Base-by-base conservation (phyloP, 2,113 vertebrate genomes). In the Aegithalos caudatus region DNA sequence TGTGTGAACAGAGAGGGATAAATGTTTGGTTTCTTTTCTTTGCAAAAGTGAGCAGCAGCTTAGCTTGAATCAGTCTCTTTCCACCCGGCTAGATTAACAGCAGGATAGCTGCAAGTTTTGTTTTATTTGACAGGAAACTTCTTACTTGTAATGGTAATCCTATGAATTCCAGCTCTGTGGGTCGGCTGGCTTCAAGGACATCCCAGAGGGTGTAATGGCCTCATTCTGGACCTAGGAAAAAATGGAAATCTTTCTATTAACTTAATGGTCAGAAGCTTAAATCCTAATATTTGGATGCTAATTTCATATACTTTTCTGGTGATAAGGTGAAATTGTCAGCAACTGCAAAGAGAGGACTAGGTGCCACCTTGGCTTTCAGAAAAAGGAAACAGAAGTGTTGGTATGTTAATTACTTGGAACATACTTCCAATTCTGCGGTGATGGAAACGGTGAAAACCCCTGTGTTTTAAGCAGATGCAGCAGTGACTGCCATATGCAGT, bases 111-210 rank as follows among this genome's bases (percentile, higher is more conserved):
- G 82, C 82, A 93, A 47, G 77, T 93, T 95, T 88, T 90, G 72
- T 88, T 94, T 88, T 93, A 83, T 88, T 86, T 88, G 90, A 48
- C 40, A 74, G 57, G 82, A 90, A 91, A 71, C 51, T 80, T 92
- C 60, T 86, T 78, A 21, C 47, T 95, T 88, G 10, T 3, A 74
- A 88, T 64, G 40, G 53, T 83, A 81, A 94, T 90, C 70, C 70
- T 44, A 28, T 64, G 71, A 86, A 93, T 96, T 83, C 67, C 31
- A 42, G 64, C 79, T 84, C 56, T 77, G 80, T 86, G 56, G 72
- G 69, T 88, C 0, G 0, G 11, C 72, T 94, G 67, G 64, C 80
- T 81, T 90, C 66, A 88, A 62, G 85, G 80, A 53, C 40, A 51
- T 78, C 53, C 60, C 10, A 1, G 71, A 83, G 78, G 29, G 9